Percentiles rank a stretch among this genome's conserved stretches.
Evolutionary conservation across 2,113 vertebrate species (phyloP).

Genomic region (Lathamus discolor): DNA sequence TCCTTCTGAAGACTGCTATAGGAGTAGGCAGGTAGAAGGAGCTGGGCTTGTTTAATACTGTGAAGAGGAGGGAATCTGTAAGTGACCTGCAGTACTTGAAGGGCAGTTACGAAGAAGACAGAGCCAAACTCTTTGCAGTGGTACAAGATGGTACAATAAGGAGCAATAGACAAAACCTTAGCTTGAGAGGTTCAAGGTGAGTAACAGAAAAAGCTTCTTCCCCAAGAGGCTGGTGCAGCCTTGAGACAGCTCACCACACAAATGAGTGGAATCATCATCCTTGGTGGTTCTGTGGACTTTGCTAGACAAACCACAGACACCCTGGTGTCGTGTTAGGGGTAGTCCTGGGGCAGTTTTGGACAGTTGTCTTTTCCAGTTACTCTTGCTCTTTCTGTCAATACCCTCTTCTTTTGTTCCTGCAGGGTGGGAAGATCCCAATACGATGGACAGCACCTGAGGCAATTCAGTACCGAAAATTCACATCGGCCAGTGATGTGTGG

Average conservation of each 20-base stretch:
- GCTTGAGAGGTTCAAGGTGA: background rate
- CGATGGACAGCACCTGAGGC: slow-evolving; percentile 83
- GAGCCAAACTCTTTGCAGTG: background rate
- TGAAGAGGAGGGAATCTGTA: background rate
- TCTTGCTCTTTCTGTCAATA: background rate
- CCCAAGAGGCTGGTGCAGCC: background rate
- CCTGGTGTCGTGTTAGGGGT: background rate
- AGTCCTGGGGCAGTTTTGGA: background rate
- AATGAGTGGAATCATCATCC: background rate
- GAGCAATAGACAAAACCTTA: background rate
- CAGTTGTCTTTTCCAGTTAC: background rate
- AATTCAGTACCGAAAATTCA: slow-evolving; percentile 83
- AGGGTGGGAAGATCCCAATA: slow-evolving; percentile 84
- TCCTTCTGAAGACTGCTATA: background rate
- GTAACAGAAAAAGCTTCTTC: background rate
- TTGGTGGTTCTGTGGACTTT: accelerated
- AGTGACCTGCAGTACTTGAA: background rate
- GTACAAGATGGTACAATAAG: background rate
- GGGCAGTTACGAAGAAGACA: background rate
- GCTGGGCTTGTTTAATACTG: background rate
- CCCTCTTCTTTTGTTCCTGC: background rate
- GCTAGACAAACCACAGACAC: background rate
- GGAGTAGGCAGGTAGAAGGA: background rate
- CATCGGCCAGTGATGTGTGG: slow-evolving; percentile 82
- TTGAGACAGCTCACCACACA: background rate